Evolutionary conservation across 2,888 invertebrate genomes (phyloP), one percentile per base, ranked within the genome.

Genomic region (Nudaria mundana): DNA sequence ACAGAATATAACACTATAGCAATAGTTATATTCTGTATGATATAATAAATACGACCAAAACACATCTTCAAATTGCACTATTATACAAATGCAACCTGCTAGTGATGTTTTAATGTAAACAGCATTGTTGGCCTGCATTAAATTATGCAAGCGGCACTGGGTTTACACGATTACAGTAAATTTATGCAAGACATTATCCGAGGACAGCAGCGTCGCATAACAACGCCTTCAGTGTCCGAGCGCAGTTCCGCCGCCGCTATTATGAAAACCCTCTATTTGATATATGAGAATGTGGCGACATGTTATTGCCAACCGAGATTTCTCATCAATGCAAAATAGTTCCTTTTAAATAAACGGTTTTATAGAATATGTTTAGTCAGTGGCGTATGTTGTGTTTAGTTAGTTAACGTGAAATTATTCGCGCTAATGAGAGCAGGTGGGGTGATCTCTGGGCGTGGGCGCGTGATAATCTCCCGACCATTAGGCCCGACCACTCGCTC

Each of bases 151-250:
- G 77, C 76, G 73, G 75, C 76, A 74, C 75, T 81, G 75, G 76
- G 71, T 80, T 80, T 76, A 78, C 73, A 70, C 76, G 83, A 82
- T 86, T 82, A 84, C 66, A 76, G 75, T 74, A 75, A 87, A 86
- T 86, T 83, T 84, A 87, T 87, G 84, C 83, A 81, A 86, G 85
- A 82, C 81, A 82, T 87, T 85, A 86, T 81, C 79, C 76, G 72
- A 81, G 80, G 81, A 81, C 77, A 77, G 73, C 71, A 72, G 71
- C 74, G 79, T 79, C 74, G 84, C 81, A 84, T 84, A 85, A 86
- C 81, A 82, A 77, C 85, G 83, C 82, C 82, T 81, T 78, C 77
- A 73, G 81, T 79, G 86, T 84, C 86, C 84, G 67, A 82, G 70
- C 68, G 63, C 65, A 55, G 64, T 63, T 58, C 57, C 66, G 68